Percentiles rank a stretch among this genome's conserved stretches.
These are phyloP conservation scores for Lathronympha strigana DNA, from an alignment of 2,888 invertebrate genomes.

Conservation along the genomic window DNA sequence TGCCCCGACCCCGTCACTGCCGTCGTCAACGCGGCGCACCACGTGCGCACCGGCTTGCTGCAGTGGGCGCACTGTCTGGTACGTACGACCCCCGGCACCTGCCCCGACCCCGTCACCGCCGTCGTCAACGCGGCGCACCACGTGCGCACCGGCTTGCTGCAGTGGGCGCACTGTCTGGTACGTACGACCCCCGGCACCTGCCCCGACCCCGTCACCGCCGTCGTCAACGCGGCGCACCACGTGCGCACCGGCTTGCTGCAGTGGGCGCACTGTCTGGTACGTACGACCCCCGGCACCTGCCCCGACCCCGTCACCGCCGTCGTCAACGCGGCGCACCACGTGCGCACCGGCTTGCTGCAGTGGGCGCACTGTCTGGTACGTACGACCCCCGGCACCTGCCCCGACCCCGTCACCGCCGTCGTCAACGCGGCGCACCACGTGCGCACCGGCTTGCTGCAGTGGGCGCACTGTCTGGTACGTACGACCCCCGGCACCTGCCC, in stretches of 20 bases:
- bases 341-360: constrained; percentile 70
- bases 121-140: constrained; percentile 77
- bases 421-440: too few relatives aligned
- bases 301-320: constrained; percentile 86
- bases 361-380: constrained; percentile 62
- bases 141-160: constrained; percentile 69
- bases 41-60: constrained; percentile 69
- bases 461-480: too few relatives aligned
- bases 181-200: constrained; percentile 61
- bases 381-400: too few relatives aligned
- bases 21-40: constrained; percentile 75
- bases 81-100: too few relatives aligned
- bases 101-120: constrained; percentile 87
- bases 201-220: constrained; percentile 86
- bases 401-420: too few relatives aligned
- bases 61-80: constrained; percentile 82
- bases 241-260: constrained; percentile 72
- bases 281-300: constrained; percentile 72
- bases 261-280: too few relatives aligned
- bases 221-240: constrained; percentile 76
- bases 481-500: too few relatives aligned
- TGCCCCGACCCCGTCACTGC: constrained; percentile 87
- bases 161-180: too few relatives aligned
- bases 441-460: too few relatives aligned
- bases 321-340: constrained; percentile 75